Percentiles rank a stretch among this genome's conserved stretches.
Evolutionary conservation across 2,113 vertebrate species (phyloP).

Genomic region (Nestor notabilis): DNA sequence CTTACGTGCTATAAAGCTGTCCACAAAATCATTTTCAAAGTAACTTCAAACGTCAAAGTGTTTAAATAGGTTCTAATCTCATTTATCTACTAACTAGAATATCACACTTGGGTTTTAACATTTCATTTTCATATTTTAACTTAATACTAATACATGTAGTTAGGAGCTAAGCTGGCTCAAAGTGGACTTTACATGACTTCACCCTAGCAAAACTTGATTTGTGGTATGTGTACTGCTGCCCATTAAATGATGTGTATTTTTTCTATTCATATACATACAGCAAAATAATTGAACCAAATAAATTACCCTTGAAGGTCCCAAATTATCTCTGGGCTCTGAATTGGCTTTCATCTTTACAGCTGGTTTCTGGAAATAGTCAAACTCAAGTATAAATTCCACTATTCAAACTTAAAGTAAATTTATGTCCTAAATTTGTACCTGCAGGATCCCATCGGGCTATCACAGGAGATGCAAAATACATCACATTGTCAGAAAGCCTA

Average conservation of each 20-base stretch:
- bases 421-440: slow-evolving; percentile 64
- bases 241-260: background rate
- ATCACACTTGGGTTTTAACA: background rate
- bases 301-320: rapidly evolving
- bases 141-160: background rate
- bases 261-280: background rate
- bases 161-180: background rate
- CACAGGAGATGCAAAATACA: slow-evolving; percentile 83
- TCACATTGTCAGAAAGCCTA: slow-evolving; percentile 64
- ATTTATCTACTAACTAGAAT: background rate
- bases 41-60: background rate
- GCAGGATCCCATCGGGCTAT: slow-evolving; percentile 84
- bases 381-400: background rate
- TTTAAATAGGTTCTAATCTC: background rate
- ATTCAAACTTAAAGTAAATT: background rate
- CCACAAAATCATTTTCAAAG: background rate
- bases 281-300: too few relatives aligned
- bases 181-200: background rate
- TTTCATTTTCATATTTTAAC: background rate
- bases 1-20: background rate
- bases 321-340: background rate
- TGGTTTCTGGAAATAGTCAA: background rate
- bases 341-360: background rate
- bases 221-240: background rate
- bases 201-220: background rate